Evolutionary conservation across 2,888 invertebrate species (phyloP).

Genomic region (Emmelina monodactyla): DNA sequence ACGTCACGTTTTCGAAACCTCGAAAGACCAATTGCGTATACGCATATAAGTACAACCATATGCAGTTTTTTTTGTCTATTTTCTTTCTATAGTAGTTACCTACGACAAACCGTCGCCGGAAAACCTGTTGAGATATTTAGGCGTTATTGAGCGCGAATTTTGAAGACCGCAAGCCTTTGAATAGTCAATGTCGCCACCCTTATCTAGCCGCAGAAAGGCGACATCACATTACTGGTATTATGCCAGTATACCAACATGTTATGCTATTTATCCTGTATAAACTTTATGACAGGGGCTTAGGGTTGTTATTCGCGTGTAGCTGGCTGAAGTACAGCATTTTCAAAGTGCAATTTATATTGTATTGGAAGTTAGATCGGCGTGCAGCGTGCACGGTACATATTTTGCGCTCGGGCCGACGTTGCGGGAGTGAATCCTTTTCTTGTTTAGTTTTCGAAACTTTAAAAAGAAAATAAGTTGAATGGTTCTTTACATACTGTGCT

Average conservation of each 20-base stretch:
- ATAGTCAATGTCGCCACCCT: slow-evolving; percentile 66
- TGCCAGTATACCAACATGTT: slow-evolving; percentile 30
- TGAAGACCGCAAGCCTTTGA: slow-evolving; percentile 65
- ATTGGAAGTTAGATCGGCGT: slow-evolving; percentile 54
- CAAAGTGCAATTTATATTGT: slow-evolving; percentile 66
- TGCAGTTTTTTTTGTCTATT: too few relatives aligned
- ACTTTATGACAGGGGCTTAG: slow-evolving; percentile 23
- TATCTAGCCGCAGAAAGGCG: slow-evolving; percentile 64
- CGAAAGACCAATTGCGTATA: too few relatives aligned
- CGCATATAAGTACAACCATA: too few relatives aligned
- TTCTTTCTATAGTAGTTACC: too few relatives aligned
- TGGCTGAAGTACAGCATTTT: slow-evolving; percentile 46
- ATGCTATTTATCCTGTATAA: slow-evolving; percentile 5
- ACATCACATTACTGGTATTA: slow-evolving; percentile 66
- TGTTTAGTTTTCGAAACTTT: slow-evolving; percentile 34
- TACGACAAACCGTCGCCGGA: too few relatives aligned
- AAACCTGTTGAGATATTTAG: slow-evolving; percentile 45
- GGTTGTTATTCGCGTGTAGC: slow-evolving; percentile 41
- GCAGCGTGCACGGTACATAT: slow-evolving; percentile 49
- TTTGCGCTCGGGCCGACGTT: slow-evolving; percentile 50
- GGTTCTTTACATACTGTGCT: too few relatives aligned
- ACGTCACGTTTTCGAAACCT: too few relatives aligned
- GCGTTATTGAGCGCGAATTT: slow-evolving; percentile 64
- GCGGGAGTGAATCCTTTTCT: slow-evolving; percentile 39
- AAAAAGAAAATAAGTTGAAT: slow-evolving; percentile 43